phyloP scores from a whole-genome alignment of 1,140 invertebrate genomes.

The Apocrypta bakeri region DNA sequence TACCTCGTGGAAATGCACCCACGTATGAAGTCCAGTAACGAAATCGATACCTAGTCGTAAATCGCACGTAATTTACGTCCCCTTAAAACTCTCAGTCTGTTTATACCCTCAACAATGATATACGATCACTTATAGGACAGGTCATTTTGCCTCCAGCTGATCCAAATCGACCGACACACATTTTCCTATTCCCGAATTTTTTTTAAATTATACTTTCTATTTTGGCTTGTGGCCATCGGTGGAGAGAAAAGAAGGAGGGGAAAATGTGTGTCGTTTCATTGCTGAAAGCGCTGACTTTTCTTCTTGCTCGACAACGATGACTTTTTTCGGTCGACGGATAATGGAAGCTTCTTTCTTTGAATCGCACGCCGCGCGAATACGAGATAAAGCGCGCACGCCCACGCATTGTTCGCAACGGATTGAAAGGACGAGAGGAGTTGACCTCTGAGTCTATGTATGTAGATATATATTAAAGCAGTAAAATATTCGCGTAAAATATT shows the following conservation, averaged over 20 bases:
- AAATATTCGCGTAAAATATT: no score
- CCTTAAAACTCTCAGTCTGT: neutral
- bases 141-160: no score
- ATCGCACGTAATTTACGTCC: neutral
- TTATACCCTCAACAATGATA: neutral
- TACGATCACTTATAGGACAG: neutral
- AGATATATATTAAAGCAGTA: neutral
- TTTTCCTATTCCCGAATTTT: neutral
- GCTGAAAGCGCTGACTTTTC: neutral
- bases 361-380: neutral
- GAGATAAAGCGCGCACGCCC: neutral
- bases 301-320: neutral
- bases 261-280: slow-evolving; percentile 4
- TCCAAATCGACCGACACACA: no score
- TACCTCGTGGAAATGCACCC: neutral
- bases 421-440: neutral
- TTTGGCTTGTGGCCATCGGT: neutral
- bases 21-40: neutral
- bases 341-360: slow-evolving; percentile 9
- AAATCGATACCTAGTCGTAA: neutral
- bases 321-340: slow-evolving; percentile 1
- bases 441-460: neutral
- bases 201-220: slow-evolving; percentile 28
- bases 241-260: neutral
- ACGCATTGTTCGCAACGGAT: neutral